Evolutionary conservation across 2,113 vertebrate genomes (phyloP).

Genomic region (Trematocara nigrifrons): DNA sequence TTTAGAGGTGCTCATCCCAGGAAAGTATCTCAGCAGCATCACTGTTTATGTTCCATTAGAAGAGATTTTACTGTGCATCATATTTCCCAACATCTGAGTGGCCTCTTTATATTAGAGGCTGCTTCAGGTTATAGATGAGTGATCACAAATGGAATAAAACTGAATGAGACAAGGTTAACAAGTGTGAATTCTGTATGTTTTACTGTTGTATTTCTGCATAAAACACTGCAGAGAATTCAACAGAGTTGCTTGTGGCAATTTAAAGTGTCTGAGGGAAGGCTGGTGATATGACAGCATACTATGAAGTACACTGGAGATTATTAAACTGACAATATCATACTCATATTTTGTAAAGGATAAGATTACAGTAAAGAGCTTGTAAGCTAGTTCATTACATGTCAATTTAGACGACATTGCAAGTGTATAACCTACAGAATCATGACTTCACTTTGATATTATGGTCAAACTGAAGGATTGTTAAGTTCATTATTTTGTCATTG

Average conservation of each 20-base stretch:
- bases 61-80: conserved; percentile 35
- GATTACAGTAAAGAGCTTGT: not conserved
- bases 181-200: conserved; percentile 1
- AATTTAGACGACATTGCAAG: not conserved
- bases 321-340: not conserved
- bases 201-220: not conserved
- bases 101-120: conserved; percentile 18
- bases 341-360: not conserved
- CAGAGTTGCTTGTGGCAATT: not conserved
- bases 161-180: conserved; percentile 33
- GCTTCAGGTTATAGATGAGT: conserved; percentile 38
- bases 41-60: conserved; percentile 49
- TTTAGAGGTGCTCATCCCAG: conserved; percentile 37
- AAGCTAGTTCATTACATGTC: not conserved
- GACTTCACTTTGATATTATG: not conserved
- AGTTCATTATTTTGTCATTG: not conserved
- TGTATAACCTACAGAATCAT: not conserved
- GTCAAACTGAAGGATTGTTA: not conserved
- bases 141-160: conserved; percentile 29
- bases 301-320: not conserved
- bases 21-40: conserved; percentile 19
- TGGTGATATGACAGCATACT: not conserved
- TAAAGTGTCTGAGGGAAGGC: not conserved
- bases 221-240: not conserved
- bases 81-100: conserved; percentile 37